phyloP scores from a whole-genome alignment of 2,113 vertebrate species.

The Alexandromys fortis region DNA sequence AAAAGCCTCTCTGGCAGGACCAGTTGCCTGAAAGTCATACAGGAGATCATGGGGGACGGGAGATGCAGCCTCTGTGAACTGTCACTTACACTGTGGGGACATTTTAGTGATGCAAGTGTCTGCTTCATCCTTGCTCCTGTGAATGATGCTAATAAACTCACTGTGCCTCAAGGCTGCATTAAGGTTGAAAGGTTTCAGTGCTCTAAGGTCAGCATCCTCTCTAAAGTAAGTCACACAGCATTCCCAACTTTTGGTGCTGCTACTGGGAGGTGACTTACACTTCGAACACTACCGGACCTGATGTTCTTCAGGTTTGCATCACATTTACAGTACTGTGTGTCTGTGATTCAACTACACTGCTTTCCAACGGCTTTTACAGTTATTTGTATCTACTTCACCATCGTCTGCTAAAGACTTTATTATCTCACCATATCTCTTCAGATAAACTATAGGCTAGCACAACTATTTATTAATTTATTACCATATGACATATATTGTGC shows the following conservation, averaged over 20 bases:
- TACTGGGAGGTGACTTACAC: neutral
- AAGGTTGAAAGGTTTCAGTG: too few relatives aligned
- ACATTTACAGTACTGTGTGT: too few relatives aligned
- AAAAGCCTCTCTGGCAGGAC: neutral
- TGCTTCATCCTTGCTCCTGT: neutral
- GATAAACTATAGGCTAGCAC: neutral
- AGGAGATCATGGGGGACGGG: too few relatives aligned
- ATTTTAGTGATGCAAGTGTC: neutral
- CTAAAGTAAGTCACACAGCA: neutral
- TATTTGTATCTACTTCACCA: neutral
- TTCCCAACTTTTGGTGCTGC: neutral
- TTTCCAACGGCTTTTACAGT: neutral
- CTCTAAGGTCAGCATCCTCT: neutral
- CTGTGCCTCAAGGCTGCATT: neutral
- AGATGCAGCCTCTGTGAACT: neutral
- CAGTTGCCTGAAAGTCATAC: neutral
- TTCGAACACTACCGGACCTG: neutral
- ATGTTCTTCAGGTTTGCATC: neutral
- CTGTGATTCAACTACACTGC: neutral
- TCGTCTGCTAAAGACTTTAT: neutral
- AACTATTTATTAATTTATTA: neutral
- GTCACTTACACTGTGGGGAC: neutral
- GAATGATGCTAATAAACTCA: neutral
- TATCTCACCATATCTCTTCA: neutral
- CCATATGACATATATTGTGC: neutral